Base-by-base conservation (phyloP, 2,888 invertebrate genomes). In the Epistrophe eligans region DNA sequence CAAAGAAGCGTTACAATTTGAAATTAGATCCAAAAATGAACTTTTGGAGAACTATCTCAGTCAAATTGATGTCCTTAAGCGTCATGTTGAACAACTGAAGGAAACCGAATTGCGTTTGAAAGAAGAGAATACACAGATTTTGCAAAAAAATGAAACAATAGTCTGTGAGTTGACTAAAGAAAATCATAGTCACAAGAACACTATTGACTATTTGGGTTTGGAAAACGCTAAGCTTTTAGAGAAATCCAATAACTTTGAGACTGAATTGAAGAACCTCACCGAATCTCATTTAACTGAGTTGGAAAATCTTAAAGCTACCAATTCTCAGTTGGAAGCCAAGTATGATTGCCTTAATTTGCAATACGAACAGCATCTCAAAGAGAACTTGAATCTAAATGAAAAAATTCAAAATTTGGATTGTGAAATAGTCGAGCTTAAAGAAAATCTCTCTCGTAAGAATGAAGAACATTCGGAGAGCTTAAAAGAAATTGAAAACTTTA, bases 1-100 rank as follows among this genome's bases (percentile, higher is more conserved):
- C 79, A 94, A 94, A 90, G 93, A 93, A 88, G 92, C 93, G 0
- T 89, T 93, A 52, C 91, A 92, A 77, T 93, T 94, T 24, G 94
- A 94, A 90, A 94, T 94, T 83, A 93, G 93, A 84, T 93, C 93
- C 88, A 94, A 94, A 91, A 94, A 94, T 87, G 92, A 92, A 72
- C 92, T 92, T 45, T 93, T 94, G 60, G 93, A 93, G 87, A 94
- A 94, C 80, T 92, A 94, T 77, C 90, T 92, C 0, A 93, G 93
- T 66, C 94, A 94, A 89, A 90, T 94, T 52, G 94, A 94, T 85
- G 94, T 94, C 67, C 90, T 94, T 77, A 94, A 93, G 84, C 90
- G 91, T n/a, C 92, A 93, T 87, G 91, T 94, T 13, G 91, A 91
- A 32, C 91, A 92, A 76, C 89, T 94, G 6, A 92, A 93, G 88